A percentile compares a stretch with the other conserved stretches of the same genome.
phyloP scores from a whole-genome alignment of 2,888 invertebrate genomes.

The Thera britannica region DNA sequence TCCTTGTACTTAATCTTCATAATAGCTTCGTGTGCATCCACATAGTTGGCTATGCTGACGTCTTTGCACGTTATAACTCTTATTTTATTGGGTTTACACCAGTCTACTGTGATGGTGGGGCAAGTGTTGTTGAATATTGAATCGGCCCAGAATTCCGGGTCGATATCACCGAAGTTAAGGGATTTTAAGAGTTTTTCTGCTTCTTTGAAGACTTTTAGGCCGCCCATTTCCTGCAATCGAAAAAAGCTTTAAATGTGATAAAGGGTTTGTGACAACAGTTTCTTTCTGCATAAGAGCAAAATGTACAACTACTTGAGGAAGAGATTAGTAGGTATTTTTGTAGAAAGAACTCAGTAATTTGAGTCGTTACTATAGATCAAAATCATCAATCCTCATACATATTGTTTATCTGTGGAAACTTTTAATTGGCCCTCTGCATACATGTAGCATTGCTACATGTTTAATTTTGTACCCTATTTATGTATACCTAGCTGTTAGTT shows the following conservation, averaged over 20 bases:
- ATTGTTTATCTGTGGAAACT: too few relatives aligned
- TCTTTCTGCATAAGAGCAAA: too few relatives aligned
- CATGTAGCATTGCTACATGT: too few relatives aligned
- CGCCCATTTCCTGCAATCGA: conserved; percentile 72
- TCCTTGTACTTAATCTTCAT: conserved; percentile 78
- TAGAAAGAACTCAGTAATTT: too few relatives aligned
- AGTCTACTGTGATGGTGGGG: conserved; percentile 76
- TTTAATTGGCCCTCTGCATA: too few relatives aligned
- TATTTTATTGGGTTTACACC: conserved; percentile 77
- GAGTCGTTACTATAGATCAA: too few relatives aligned
- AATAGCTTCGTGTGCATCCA: conserved; percentile 81
- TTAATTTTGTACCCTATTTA: too few relatives aligned
- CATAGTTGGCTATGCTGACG: conserved; percentile 77
- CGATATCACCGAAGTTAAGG: conserved; percentile 75
- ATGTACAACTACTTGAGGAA: too few relatives aligned
- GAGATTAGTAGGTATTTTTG: too few relatives aligned
- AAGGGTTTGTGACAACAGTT: not conserved
- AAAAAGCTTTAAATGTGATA: not conserved
- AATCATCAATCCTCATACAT: too few relatives aligned
- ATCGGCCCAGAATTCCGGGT: conserved; percentile 72
- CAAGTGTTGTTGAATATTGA: conserved; percentile 78
- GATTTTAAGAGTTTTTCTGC: conserved; percentile 74
- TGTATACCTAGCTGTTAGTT: too few relatives aligned
- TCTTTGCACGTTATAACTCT: conserved; percentile 80
- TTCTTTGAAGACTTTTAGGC: conserved; percentile 74